Evolutionary conservation across 1,140 invertebrate genomes (phyloP).

Genomic region (Orussus abietinus): DNA sequence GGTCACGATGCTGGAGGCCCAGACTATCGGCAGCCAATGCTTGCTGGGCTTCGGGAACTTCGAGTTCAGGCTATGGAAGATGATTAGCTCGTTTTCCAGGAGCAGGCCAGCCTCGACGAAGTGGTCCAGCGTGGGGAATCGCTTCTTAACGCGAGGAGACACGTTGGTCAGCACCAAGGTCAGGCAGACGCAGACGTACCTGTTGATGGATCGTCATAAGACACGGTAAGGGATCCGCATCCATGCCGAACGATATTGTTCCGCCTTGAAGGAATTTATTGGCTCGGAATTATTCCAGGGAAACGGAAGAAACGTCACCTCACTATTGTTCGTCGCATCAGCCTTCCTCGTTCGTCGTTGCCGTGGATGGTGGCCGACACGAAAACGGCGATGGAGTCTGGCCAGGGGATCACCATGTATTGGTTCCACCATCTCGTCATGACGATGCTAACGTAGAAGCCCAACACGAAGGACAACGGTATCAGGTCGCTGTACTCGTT

Average conservation of each 20-base stretch:
- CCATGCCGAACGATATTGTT: too few species aligned
- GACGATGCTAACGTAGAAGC: constrained; percentile 90
- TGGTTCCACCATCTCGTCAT: constrained; percentile 93
- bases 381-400: constrained; percentile 78
- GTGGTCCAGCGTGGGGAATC: constrained; percentile 85
- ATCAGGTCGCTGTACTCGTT: constrained; percentile 75
- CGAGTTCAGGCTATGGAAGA: constrained; percentile 72
- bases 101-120: constrained; percentile 85
- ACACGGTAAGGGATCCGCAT: too few species aligned
- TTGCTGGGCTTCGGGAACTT: constrained; percentile 86
- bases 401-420: constrained; percentile 76
- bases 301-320: constrained; percentile 59
- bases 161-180: constrained; percentile 80
- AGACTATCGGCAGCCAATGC: constrained; percentile 92
- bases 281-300: too few species aligned
- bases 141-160: constrained; percentile 84
- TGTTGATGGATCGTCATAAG: too few species aligned
- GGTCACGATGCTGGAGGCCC: constrained; percentile 86
- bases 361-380: constrained; percentile 73
- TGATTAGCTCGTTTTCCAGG: constrained; percentile 78
- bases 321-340: constrained; percentile 84
- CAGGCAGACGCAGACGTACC: constrained; percentile 74
- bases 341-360: constrained; percentile 81
- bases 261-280: too few species aligned
- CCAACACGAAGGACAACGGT: constrained; percentile 80